Conservation (phyloP, 1,140 invertebrate genomes). For the Eufriesea mexicana region DNA sequence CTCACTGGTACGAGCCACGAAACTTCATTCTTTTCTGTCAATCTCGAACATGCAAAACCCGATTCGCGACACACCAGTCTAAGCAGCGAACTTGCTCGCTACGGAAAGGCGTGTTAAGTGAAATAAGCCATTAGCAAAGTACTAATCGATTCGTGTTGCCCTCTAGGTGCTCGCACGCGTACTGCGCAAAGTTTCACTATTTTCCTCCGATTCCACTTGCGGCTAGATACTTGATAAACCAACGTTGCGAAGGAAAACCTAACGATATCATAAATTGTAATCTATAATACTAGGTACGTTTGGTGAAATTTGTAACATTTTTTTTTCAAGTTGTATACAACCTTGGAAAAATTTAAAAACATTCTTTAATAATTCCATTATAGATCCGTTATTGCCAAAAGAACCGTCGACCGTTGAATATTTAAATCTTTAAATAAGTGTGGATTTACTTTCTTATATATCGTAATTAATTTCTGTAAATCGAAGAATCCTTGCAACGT, state of each 20-base stretch:
- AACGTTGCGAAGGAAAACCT: not conserved
- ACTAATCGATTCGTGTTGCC: conserved; percentile 66
- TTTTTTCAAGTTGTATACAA: too few species aligned
- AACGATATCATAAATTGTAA: not conserved
- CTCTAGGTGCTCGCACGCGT: conserved; percentile 52
- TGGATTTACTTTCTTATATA: not conserved
- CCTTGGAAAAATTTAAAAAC: too few species aligned
- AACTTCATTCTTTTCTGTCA: conserved; percentile 43
- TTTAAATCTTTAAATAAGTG: not conserved
- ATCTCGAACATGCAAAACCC: conserved; percentile 16
- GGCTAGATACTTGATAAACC: not conserved
- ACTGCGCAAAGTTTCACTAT: conserved; percentile 37
- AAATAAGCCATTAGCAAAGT: conserved; percentile 65
- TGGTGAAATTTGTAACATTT: too few species aligned
- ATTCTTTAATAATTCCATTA: too few species aligned
- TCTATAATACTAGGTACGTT: not conserved
- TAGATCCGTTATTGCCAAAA: too few species aligned
- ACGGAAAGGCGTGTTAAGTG: conserved; percentile 59
- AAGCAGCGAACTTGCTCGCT: conserved; percentile 22
- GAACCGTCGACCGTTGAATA: too few species aligned
- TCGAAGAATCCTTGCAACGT: not conserved
- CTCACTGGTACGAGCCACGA: conserved; percentile 6
- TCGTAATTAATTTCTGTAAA: not conserved
- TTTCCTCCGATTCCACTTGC: conserved; percentile 7
- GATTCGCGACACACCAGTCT: conserved; percentile 7